Percentiles rank a stretch among this genome's conserved stretches.
Conservation (phyloP, 2,113 vertebrate species). For the Butastur rufipennis region DNA sequence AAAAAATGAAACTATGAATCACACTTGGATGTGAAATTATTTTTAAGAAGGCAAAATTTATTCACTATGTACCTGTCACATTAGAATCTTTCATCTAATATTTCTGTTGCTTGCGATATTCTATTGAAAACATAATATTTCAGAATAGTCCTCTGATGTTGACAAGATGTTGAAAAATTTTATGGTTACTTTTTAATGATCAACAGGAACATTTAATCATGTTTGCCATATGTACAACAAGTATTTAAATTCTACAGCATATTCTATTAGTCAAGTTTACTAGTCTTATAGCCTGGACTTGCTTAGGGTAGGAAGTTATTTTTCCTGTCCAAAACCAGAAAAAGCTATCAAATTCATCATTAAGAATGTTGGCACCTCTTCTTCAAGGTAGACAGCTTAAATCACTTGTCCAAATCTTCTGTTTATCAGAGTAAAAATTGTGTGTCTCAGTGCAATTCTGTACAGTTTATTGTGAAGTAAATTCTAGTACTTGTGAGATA, state of each 20-base stretch:
- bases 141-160: background rate
- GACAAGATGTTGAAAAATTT: background rate
- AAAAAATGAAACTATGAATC: background rate
- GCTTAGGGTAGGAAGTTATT: background rate
- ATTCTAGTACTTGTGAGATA: background rate
- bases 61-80: background rate
- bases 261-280: background rate
- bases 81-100: background rate
- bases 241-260: background rate
- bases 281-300: background rate
- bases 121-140: background rate
- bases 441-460: background rate
- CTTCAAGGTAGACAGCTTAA: background rate
- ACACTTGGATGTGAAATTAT: background rate
- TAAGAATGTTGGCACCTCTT: background rate
- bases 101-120: background rate
- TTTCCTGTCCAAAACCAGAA: background rate
- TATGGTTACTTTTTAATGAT: background rate
- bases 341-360: background rate
- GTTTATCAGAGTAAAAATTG: background rate
- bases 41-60: background rate
- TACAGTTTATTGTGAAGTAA: background rate
- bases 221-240: background rate
- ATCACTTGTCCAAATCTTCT: background rate
- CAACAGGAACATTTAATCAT: background rate